Evolutionary conservation across 2,113 vertebrate species (phyloP).

Genomic region (Chauna torquata): DNA sequence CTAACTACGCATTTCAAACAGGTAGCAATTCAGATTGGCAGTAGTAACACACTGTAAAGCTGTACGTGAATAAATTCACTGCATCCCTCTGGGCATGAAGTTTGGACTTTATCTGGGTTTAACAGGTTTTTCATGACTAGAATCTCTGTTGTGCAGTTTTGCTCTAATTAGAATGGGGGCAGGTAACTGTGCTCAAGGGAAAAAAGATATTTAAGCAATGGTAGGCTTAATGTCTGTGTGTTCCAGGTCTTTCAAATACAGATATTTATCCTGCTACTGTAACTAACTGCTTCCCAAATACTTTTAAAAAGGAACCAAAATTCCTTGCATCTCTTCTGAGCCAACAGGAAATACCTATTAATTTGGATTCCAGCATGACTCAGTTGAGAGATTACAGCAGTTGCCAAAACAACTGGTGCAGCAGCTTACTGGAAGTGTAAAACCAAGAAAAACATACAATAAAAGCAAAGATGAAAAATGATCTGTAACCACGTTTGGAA

Average conservation of each 20-base stretch:
- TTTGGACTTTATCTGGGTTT: not conserved
- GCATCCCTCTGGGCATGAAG: not conserved
- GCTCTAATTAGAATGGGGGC: not conserved
- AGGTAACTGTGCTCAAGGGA: not conserved
- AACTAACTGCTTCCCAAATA: not conserved
- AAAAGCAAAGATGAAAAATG: not conserved
- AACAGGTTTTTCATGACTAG: not conserved
- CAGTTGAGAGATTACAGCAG: not conserved
- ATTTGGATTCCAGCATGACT: not conserved
- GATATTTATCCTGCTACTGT: not conserved
- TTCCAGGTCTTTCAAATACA: not conserved
- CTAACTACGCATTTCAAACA: fast-evolving
- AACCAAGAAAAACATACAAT: not conserved
- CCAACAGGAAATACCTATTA: constrained; percentile 42
- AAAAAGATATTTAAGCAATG: not conserved
- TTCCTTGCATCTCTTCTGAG: not conserved
- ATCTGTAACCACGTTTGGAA: not conserved
- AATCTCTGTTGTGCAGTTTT: not conserved
- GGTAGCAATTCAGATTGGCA: not conserved
- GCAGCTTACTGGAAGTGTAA: not conserved
- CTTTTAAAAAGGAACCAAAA: not conserved
- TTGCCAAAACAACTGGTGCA: not conserved
- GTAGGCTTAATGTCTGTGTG: not conserved
- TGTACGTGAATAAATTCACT: not conserved
- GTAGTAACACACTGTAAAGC: fast-evolving